Evolutionary conservation across 30 jellyfish, hydroid and myxozoan genomes (phyloP).

Genomic region (Morbakka virulenta): DNA sequence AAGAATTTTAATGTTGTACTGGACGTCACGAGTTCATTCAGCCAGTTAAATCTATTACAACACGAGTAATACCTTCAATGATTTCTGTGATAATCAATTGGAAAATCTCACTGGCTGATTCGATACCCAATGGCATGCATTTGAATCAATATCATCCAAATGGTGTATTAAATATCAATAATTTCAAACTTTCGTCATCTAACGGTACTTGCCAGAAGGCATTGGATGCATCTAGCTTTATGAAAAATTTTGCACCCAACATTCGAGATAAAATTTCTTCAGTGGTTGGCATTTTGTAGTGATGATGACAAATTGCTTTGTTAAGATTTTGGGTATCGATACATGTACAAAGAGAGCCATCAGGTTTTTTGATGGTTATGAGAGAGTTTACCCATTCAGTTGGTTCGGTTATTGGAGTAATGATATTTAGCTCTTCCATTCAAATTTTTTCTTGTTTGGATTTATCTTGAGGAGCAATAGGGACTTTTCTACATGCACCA

Average conservation of each 20-base stretch:
- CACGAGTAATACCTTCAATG: slow-evolving; percentile 31
- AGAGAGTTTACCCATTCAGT: slow-evolving; percentile 47
- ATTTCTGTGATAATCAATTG: slow-evolving; percentile 18
- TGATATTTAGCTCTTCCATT: too few species aligned
- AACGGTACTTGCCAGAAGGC: too few species aligned
- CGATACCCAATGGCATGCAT: slow-evolving; percentile 25
- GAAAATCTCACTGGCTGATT: slow-evolving; percentile 53
- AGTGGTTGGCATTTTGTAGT: too few species aligned
- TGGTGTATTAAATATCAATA: slow-evolving; percentile 30
- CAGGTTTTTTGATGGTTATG: slow-evolving; percentile 44
- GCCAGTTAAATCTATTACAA: slow-evolving; percentile 7
- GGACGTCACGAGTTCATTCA: slow-evolving; percentile 4
- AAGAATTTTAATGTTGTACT: slow-evolving; percentile 24
- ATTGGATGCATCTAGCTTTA: too few species aligned
- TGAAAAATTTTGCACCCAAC: too few species aligned
- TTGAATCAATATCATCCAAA: slow-evolving; percentile 18
- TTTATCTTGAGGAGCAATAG: slow-evolving; percentile 24
- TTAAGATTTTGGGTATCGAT: too few species aligned
- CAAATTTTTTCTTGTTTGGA: slow-evolving; percentile 30
- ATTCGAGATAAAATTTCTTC: too few species aligned
- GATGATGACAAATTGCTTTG: too few species aligned
- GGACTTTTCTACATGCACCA: slow-evolving; percentile 14
- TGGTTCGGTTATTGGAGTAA: slow-evolving; percentile 19
- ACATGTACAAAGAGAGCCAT: too few species aligned
- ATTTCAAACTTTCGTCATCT: slow-evolving; percentile 8